Conservation (phyloP, 2,888 invertebrate species). For the Pseudanteris insignis region DNA sequence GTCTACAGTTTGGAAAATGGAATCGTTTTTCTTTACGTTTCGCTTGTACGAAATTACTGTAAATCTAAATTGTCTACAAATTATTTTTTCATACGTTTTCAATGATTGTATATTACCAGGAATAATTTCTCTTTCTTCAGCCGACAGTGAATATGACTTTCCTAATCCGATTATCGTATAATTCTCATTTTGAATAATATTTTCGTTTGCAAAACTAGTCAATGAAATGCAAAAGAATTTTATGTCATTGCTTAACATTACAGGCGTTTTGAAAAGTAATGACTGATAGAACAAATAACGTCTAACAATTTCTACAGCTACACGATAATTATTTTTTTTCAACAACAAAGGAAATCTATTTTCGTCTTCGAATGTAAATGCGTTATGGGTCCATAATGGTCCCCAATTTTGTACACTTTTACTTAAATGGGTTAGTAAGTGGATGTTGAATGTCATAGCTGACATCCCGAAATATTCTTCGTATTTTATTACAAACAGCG, state of each 20-base stretch:
- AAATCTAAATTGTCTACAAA: not conserved
- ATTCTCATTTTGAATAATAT: not conserved
- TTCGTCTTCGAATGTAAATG: slow-evolving; percentile 31
- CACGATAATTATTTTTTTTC: slow-evolving; percentile 15
- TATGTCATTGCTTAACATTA: not conserved
- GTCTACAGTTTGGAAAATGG: not conserved
- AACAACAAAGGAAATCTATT: slow-evolving; percentile 17
- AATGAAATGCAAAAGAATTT: not conserved
- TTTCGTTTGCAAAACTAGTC: not conserved
- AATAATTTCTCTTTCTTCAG: not conserved
- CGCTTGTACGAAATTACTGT: not conserved
- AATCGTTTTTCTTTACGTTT: slow-evolving; percentile 1
- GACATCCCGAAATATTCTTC: slow-evolving; percentile 9
- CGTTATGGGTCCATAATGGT: slow-evolving; percentile 30
- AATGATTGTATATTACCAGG: not conserved
- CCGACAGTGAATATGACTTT: not conserved
- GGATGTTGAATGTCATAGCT: slow-evolving; percentile 20
- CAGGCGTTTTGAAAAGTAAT: not conserved
- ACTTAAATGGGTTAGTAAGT: slow-evolving; percentile 19
- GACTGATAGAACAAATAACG: slow-evolving; percentile 4
- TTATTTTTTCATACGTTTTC: slow-evolving; percentile 1
- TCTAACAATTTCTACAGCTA: slow-evolving; percentile 13
- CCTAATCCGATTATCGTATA: not conserved
- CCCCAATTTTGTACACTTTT: slow-evolving; percentile 28
- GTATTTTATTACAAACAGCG: slow-evolving; percentile 6